Evolutionary conservation across 2,888 invertebrate genomes (phyloP).

Genomic region (Podabrus alpinus): DNA sequence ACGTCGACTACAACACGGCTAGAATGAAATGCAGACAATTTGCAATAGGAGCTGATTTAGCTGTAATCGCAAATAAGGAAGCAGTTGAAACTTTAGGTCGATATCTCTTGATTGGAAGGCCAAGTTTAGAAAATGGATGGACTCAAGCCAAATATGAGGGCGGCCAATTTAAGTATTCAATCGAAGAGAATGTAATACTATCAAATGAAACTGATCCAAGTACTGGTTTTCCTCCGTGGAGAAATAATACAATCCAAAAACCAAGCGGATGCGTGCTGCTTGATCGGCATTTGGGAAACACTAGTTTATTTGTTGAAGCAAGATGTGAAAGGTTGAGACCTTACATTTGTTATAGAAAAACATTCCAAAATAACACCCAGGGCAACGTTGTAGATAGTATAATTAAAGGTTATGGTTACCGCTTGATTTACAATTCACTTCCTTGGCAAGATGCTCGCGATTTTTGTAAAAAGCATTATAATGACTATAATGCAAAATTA

Average conservation of each 20-base stretch:
- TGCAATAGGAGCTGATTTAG: not conserved
- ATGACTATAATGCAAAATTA: not conserved
- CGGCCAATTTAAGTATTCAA: not conserved
- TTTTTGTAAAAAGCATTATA: not conserved
- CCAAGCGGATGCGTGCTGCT: not conserved
- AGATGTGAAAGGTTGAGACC: not conserved
- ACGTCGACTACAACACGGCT: not conserved
- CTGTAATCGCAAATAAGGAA: not conserved
- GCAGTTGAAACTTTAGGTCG: conserved; percentile 51
- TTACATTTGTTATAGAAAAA: not conserved
- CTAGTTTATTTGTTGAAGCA: not conserved
- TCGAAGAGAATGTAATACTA: not conserved
- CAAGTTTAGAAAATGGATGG: conserved; percentile 62
- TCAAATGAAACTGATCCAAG: not conserved
- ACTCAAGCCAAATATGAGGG: conserved; percentile 53
- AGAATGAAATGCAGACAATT: not conserved
- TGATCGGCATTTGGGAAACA: not conserved
- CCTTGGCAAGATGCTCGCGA: not conserved
- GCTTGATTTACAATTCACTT: not conserved
- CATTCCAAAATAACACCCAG: too few relatives aligned
- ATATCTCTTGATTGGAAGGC: conserved; percentile 57
- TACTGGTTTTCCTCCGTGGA: not conserved
- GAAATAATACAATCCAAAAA: not conserved
- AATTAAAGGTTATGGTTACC: not conserved
- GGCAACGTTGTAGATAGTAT: not conserved